Base-by-base conservation (phyloP, 2,113 vertebrate species). In the Dasypus novemcinctus region DNA sequence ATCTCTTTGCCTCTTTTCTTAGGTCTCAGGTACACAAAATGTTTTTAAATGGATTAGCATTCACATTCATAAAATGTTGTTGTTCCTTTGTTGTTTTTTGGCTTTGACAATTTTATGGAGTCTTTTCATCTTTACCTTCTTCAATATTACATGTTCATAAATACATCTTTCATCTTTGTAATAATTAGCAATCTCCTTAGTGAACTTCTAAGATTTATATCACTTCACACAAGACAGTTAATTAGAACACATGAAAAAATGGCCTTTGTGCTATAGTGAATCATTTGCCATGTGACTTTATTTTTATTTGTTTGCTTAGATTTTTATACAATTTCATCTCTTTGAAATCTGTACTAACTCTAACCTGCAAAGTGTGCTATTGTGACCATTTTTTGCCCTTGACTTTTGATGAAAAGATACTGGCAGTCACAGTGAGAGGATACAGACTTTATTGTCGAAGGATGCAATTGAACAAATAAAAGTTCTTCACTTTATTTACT, bases 1-100 rank as follows among this genome's bases (percentile, higher is more conserved):
- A 52, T 96, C 52, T 94, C 85, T 97, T 94, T 96, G 91, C 29
- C 21, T 75, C 54, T 94, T 64, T 96, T 95, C 52, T 74, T 96
- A 81, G 75, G 79, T 97, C 82, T 86, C 15, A 38, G 59, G 43
- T 86, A 90, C 43, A 93, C 41, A 92, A 86, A 90, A 92, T 78
- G 18, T 64, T 79, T 95, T 95, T n/a, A 90, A 78, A 41, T 90
- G 1, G 7, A 82, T 86, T 84, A 83, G 17, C 25, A 87, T 76
- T 83, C 54, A 81, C 12, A 84, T 46, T 89, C 38, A 91, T 84
- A 76, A 95, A 92, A 75, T 49, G 90, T 2, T 90, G 4, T 74
- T 87, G 27, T 64, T 74, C 7, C 21, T 78, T 76, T 76, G 15
- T 74, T 63, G 29, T 72, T 80, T 20, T 75, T 41, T 71, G 46